A percentile compares a stretch with the other conserved stretches of the same genome.
phyloP scores from a whole-genome alignment of 2,888 invertebrate genomes.

The Harpagoxenus sublaevis region DNA sequence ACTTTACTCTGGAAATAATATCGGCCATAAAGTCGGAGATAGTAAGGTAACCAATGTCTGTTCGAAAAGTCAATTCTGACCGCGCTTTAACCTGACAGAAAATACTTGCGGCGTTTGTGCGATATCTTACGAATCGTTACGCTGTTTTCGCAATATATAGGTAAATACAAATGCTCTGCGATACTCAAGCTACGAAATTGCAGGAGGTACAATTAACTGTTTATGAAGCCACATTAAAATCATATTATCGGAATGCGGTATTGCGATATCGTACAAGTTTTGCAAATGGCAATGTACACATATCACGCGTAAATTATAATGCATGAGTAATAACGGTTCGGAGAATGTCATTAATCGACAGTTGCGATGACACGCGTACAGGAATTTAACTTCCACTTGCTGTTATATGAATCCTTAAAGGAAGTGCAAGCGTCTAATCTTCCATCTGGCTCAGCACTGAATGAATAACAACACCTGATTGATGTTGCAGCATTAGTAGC shows the following conservation, averaged over 20 bases:
- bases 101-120: slow-evolving; percentile 33
- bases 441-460: slow-evolving; percentile 40
- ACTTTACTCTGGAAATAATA: slow-evolving; percentile 60
- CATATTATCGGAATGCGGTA: neutral
- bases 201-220: neutral
- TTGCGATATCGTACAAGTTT: neutral
- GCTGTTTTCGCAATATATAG: neutral
- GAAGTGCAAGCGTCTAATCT: slow-evolving; percentile 42
- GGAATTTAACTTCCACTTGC: slow-evolving; percentile 22
- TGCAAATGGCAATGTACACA: neutral
- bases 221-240: neutral
- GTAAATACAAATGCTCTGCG: neutral
- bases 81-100: neutral
- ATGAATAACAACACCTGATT: slow-evolving; percentile 48
- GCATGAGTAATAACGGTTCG: neutral
- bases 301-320: neutral
- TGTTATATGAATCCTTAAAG: neutral
- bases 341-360: neutral
- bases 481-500: slow-evolving; percentile 37
- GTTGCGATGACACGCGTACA: slow-evolving; percentile 2
- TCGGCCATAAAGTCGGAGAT: slow-evolving; percentile 58
- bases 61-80: slow-evolving; percentile 46
- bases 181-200: neutral
- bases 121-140: neutral
- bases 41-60: slow-evolving; percentile 45